Percentiles rank a stretch among this genome's conserved stretches.
Conservation (phyloP, 2,797 vertebrate species). For the Chrysocyon brachyurus region DNA sequence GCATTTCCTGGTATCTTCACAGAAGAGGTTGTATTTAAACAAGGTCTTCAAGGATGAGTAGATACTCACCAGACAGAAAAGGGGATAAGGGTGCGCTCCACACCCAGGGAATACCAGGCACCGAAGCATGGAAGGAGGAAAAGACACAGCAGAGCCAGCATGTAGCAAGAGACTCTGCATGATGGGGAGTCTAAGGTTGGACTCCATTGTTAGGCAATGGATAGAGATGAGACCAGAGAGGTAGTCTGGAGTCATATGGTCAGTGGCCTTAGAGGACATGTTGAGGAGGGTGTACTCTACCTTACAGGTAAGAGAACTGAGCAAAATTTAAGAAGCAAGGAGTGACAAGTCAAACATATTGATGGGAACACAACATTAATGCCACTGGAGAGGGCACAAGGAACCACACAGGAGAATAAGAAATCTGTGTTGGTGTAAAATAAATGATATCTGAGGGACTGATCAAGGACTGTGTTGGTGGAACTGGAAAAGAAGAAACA, state of each 20-base stretch:
- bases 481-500: background rate
- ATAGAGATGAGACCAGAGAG: background rate
- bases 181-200: fast-evolving
- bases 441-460: background rate
- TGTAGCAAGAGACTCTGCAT: background rate
- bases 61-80: background rate
- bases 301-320: background rate
- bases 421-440: background rate
- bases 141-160: background rate
- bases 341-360: background rate
- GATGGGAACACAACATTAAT: background rate
- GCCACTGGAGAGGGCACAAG: background rate
- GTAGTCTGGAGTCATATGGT: background rate
- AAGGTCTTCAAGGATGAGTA: background rate
- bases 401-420: background rate
- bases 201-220: fast-evolving
- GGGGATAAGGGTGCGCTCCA: background rate
- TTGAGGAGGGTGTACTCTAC: background rate
- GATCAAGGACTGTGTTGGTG: fast-evolving
- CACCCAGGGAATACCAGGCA: background rate
- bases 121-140: background rate
- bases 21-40: background rate
- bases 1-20: background rate
- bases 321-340: background rate
- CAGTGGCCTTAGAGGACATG: background rate